A percentile compares a stretch with the other conserved stretches of the same genome.
phyloP scores from a whole-genome alignment of 2,113 vertebrate genomes.

The Leptocoma aspasia region DNA sequence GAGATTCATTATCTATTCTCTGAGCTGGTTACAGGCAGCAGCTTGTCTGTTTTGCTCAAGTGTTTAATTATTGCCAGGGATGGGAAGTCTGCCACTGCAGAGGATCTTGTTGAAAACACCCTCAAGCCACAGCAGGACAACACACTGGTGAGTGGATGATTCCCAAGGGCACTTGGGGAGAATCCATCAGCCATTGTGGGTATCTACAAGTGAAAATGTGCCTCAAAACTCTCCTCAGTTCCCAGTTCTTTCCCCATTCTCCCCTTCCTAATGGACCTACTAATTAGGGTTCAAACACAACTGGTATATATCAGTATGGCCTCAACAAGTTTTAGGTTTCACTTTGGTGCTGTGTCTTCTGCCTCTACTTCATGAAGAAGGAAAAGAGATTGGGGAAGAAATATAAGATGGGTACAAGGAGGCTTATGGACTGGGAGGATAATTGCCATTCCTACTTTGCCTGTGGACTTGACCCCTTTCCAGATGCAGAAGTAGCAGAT shows the following conservation, averaged over 20 bases:
- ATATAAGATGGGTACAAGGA: neutral
- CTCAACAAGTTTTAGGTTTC: neutral
- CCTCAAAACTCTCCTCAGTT: neutral
- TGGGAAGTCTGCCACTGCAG: neutral
- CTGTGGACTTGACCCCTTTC: slow-evolving; percentile 82
- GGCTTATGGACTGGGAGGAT: neutral
- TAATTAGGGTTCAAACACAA: neutral
- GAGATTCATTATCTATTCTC: neutral
- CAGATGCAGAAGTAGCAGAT: slow-evolving; percentile 84
- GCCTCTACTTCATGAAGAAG: neutral
- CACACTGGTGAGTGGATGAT: neutral
- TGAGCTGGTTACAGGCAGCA: neutral
- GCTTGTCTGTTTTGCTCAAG: neutral
- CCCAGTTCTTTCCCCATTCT: neutral
- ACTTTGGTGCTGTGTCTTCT: neutral
- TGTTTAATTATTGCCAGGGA: neutral
- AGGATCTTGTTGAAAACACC: neutral
- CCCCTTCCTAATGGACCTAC: neutral
- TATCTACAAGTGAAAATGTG: neutral
- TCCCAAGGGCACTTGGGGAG: neutral
- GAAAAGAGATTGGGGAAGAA: neutral
- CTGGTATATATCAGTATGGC: neutral
- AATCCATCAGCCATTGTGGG: neutral
- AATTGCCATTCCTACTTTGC: slow-evolving; percentile 70
- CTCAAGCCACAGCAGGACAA: neutral